Conservation (phyloP, 2,888 invertebrate species). For the Pheosia gnoma region DNA sequence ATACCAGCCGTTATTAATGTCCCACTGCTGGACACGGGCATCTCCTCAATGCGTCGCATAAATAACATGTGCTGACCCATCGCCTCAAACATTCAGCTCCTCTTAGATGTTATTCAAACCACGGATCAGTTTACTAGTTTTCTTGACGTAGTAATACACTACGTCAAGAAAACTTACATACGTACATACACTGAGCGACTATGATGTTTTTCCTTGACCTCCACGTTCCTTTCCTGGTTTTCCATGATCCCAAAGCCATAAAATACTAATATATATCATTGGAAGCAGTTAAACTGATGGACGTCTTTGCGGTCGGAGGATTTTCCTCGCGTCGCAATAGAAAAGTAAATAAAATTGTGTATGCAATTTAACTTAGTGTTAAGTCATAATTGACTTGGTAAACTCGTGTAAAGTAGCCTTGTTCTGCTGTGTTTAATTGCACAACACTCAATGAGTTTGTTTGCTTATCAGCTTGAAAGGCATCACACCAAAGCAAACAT, state of each 20-base stretch:
- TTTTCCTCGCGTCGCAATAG: conserved; percentile 1
- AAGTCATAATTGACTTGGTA: not conserved
- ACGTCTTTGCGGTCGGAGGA: not conserved
- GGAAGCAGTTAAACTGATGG: not conserved
- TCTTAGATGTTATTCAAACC: no score
- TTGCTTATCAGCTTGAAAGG: no score
- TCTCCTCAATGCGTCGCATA: no score
- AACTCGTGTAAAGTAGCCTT: not conserved
- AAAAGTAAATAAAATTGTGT: conserved; percentile 5
- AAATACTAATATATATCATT: conserved; percentile 1
- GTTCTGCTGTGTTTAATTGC: not conserved
- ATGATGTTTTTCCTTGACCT: not conserved
- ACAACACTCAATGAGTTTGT: not conserved
- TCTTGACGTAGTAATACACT: no score
- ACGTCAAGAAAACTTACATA: no score
- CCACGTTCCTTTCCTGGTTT: conserved; percentile 3
- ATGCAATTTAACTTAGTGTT: not conserved
- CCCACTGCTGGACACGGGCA: no score
- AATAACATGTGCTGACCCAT: no score
- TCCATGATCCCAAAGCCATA: conserved; percentile 14
- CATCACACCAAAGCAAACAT: no score
- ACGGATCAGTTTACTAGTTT: no score
- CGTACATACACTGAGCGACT: no score
- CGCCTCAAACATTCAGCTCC: no score
- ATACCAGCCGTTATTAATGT: no score